phyloP scores from a whole-genome alignment of 1,140 invertebrate species.

The Drosophila murphyi region DNA sequence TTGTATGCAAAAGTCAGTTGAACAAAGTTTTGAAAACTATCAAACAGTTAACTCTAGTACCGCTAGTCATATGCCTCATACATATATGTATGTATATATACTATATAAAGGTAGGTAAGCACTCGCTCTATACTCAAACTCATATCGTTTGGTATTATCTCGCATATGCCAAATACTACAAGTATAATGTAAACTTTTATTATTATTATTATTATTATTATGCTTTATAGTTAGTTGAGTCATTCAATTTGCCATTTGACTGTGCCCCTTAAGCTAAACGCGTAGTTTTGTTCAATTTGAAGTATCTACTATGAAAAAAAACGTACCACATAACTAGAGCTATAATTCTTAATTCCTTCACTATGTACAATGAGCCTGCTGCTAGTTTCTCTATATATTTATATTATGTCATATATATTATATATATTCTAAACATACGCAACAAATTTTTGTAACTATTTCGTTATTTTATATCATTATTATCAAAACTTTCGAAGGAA shows the following conservation, averaged over 20 bases:
- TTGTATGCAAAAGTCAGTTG: slow-evolving; percentile 25
- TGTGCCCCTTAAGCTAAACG: slow-evolving; percentile 28
- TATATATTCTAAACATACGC: slow-evolving; percentile 43
- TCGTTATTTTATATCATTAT: slow-evolving; percentile 2
- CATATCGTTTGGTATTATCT: background rate
- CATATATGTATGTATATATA: slow-evolving; percentile 17
- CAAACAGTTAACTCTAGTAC: slow-evolving; percentile 39
- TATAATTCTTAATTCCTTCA: slow-evolving; percentile 7
- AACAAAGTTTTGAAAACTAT: slow-evolving; percentile 39
- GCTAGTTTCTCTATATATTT: slow-evolving; percentile 14
- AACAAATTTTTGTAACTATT: slow-evolving; percentile 59
- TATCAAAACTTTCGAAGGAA: slow-evolving; percentile 21
- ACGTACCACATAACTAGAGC: slow-evolving; percentile 14
- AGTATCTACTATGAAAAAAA: slow-evolving; percentile 34
- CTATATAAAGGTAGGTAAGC: slow-evolving; percentile 15
- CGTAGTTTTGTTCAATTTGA: background rate
- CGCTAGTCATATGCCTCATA: slow-evolving; percentile 30
- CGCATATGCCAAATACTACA: slow-evolving; percentile 9
- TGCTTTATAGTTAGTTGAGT: slow-evolving; percentile 43
- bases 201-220: background rate
- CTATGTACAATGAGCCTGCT: slow-evolving; percentile 30
- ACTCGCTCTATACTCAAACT: background rate
- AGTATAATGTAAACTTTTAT: slow-evolving; percentile 13
- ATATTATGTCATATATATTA: slow-evolving; percentile 11
- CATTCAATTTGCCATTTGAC: slow-evolving; percentile 42